A percentile compares a stretch with the other conserved stretches of the same genome.
These are phyloP conservation scores for Mayetiola destructor DNA, from an alignment of 2,888 invertebrate genomes.

Conservation along the genomic window DNA sequence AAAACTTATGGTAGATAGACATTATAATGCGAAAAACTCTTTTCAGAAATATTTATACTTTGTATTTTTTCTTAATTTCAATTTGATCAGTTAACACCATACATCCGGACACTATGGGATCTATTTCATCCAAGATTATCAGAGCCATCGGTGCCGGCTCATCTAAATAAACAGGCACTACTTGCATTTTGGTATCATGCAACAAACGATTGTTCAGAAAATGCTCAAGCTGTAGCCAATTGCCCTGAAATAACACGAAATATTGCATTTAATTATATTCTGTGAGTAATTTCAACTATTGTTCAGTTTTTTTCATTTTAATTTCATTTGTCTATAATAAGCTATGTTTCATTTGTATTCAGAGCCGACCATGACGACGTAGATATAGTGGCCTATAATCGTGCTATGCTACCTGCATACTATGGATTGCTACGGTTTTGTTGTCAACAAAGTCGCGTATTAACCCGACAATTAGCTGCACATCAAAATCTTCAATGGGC, in stretches of 20 bases:
- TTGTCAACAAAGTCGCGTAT: constrained; percentile 73
- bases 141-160: constrained; percentile 86
- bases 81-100: constrained; percentile 67
- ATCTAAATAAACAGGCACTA: constrained; percentile 88
- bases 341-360: constrained; percentile 19
- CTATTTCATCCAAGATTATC: constrained; percentile 87
- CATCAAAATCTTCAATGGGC: constrained; percentile 97
- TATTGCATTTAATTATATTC: constrained; percentile 90
- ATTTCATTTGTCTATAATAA: neutral
- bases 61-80: neutral
- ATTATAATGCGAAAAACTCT: neutral
- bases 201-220: constrained; percentile 83
- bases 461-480: constrained; percentile 72
- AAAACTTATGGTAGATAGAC: constrained; percentile 66
- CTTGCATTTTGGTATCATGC: constrained; percentile 90
- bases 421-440: constrained; percentile 79
- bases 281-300: constrained; percentile 53
- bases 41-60: neutral
- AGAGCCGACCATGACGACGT: constrained; percentile 95
- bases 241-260: constrained; percentile 82
- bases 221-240: constrained; percentile 72
- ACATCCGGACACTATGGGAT: constrained; percentile 83
- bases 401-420: constrained; percentile 85
- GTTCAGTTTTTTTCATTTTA: constrained; percentile 9
- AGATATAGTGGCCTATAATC: constrained; percentile 86